Conservation (phyloP, 2,113 vertebrate species). For the Cariama cristata region DNA sequence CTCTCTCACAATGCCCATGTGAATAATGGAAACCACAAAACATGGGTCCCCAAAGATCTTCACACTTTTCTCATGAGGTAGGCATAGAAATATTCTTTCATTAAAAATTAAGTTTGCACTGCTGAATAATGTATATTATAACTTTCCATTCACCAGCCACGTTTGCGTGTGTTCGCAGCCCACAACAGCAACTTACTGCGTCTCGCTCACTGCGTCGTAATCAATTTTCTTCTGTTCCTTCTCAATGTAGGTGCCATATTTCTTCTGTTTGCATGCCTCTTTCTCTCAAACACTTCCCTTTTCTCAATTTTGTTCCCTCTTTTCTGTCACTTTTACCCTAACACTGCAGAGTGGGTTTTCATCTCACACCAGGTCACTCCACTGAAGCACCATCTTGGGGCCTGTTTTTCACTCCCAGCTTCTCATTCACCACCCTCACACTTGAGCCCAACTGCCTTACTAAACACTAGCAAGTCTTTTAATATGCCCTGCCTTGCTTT, state of each 20-base stretch:
- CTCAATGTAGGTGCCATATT: not conserved
- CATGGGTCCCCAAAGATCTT: not conserved
- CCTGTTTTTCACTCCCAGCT: not conserved
- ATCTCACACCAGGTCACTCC: not conserved
- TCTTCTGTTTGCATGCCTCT: not conserved
- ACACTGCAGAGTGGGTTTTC: not conserved
- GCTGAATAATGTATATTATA: constrained; percentile 18
- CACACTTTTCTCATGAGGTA: constrained; percentile 15
- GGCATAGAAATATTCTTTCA: constrained; percentile 23
- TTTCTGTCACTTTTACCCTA: not conserved
- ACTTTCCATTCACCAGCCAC: not conserved
- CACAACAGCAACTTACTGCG: not conserved
- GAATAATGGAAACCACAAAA: constrained; percentile 18
- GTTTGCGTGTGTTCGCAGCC: not conserved
- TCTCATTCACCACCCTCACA: not conserved
- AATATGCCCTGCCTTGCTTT: not conserved
- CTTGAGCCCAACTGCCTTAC: not conserved
- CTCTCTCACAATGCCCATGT: not conserved
- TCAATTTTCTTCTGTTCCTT: not conserved
- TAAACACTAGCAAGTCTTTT: not conserved
- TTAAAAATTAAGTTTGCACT: constrained; percentile 41
- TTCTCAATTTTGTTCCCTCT: not conserved
- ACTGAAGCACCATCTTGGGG: not conserved
- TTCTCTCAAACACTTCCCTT: not conserved
- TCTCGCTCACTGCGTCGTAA: not conserved